Evolutionary conservation across 2,888 invertebrate genomes (phyloP).

Genomic region (Tetramorium bicarinatum): DNA sequence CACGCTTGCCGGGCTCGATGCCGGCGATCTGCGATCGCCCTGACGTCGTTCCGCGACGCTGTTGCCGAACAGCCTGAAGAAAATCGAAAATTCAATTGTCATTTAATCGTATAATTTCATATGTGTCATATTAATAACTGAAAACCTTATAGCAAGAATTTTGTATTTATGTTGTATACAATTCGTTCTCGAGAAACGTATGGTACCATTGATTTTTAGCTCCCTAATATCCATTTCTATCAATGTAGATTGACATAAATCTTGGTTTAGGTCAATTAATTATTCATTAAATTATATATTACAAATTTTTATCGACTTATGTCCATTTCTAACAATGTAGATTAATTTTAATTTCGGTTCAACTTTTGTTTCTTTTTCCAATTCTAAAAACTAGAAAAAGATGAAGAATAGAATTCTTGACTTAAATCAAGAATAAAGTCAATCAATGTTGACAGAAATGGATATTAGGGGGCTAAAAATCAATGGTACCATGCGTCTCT

Average conservation of each 20-base stretch:
- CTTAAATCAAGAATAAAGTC: too few species aligned
- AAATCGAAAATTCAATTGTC: not conserved
- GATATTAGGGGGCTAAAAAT: too few species aligned
- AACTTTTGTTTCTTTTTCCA: too few species aligned
- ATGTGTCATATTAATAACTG: not conserved
- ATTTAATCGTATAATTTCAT: not conserved
- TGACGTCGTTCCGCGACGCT: slow-evolving; percentile 81
- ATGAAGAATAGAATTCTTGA: too few species aligned
- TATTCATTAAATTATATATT: too few species aligned
- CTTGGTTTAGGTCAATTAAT: too few species aligned
- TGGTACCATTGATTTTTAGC: not conserved
- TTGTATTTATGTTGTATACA: not conserved
- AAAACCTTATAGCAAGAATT: not conserved
- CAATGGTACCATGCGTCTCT: not conserved
- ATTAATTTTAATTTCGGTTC: too few species aligned
- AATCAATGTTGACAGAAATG: too few species aligned
- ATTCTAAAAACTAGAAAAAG: too few species aligned
- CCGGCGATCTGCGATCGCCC: slow-evolving; percentile 92
- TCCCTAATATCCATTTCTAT: too few species aligned
- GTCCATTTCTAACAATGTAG: too few species aligned
- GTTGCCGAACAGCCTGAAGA: slow-evolving; percentile 85
- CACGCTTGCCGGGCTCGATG: slow-evolving; percentile 90
- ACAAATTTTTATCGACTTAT: not conserved
- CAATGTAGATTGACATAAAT: too few species aligned
- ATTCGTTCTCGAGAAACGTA: not conserved